Evolutionary conservation across 2,888 invertebrate species (phyloP).

Genomic region (Luffia ferchaultella): DNA sequence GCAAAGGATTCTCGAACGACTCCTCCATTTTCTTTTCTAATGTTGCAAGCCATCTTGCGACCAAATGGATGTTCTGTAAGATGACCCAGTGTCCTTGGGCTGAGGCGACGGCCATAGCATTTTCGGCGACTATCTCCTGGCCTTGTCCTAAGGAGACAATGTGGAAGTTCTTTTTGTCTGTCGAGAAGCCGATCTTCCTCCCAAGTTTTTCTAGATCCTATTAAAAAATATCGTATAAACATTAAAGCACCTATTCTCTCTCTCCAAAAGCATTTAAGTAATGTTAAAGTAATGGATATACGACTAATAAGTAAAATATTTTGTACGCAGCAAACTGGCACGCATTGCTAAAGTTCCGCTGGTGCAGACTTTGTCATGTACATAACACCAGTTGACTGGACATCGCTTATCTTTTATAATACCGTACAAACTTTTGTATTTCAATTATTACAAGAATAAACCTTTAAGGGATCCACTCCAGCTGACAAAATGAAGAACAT

Average conservation of each 20-base stretch:
- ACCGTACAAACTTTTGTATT: too few species aligned
- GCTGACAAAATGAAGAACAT: slow-evolving; percentile 94
- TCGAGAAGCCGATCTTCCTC: slow-evolving; percentile 79
- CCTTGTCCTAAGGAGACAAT: slow-evolving; percentile 95
- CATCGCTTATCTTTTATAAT: too few species aligned
- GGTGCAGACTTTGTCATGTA: too few species aligned
- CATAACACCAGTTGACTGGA: too few species aligned
- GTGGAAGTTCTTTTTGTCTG: slow-evolving; percentile 85
- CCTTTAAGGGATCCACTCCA: slow-evolving; percentile 92
- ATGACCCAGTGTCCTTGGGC: slow-evolving; percentile 91
- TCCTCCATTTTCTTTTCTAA: slow-evolving; percentile 93
- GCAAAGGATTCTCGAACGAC: slow-evolving; percentile 72
- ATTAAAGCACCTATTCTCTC: too few species aligned
- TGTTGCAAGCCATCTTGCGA: slow-evolving; percentile 85
- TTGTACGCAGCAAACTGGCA: not conserved
- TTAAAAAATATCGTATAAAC: too few species aligned
- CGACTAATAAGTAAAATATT: not conserved
- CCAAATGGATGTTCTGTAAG: slow-evolving; percentile 91
- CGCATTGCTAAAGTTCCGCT: too few species aligned
- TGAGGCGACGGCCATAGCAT: slow-evolving; percentile 81
- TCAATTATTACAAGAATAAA: too few species aligned
- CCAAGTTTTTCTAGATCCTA: slow-evolving; percentile 90
- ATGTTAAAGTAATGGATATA: not conserved
- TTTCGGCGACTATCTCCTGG: slow-evolving; percentile 91
- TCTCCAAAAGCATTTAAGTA: too few species aligned